Evolutionary conservation across 2,797 vertebrate genomes (phyloP), one percentile per base, ranked within the genome.

Genomic region (Silurus aristotelis): DNA sequence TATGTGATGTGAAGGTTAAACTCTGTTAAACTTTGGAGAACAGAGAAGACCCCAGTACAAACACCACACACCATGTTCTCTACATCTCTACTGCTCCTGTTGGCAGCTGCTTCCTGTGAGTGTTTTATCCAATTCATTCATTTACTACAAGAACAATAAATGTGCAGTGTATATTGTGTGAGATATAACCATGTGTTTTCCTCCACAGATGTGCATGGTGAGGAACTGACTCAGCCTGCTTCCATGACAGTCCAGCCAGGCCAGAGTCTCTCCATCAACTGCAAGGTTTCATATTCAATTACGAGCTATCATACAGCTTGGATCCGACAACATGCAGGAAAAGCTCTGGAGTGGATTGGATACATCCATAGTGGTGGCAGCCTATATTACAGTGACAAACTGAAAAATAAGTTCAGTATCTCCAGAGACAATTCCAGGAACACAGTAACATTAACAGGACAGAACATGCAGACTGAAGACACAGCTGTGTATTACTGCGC

Each of bases 401-500:
- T 90, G 71, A 82, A 86, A 71, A 86, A 81, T 61, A 87, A 78
- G 68, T 91, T 91, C 72, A 91, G 73, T 19, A 84, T 90, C 66
- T 83, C 84, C 43, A 85, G 79, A 85, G 84, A 84, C 58, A 80
- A 3, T 3, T 48, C 48, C 1, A 89, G 66, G 38, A 88, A 20
- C 52, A 87, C 80, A 31, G 75, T 89, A 77, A 86, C 82, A 82
- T 43, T 88, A 38, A n/a, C 46, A 75, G 86, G 70, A 31, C 68
- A 84, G 76, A 87, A 38, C 66, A 15, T 88, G 75, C 72, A 86
- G 80, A 27, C 83, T 80, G 88, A 88, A 75, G 88, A 89, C 85
- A 82, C 87, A 72, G 84, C 86, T 85, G 89, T 90, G 52, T 90
- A 87, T 85, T 87, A 87, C 75, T 89, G 89, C 63, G 87, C 79